phyloP scores from a whole-genome alignment of 2,888 invertebrate genomes.

The Ennomos erosarius region DNA sequence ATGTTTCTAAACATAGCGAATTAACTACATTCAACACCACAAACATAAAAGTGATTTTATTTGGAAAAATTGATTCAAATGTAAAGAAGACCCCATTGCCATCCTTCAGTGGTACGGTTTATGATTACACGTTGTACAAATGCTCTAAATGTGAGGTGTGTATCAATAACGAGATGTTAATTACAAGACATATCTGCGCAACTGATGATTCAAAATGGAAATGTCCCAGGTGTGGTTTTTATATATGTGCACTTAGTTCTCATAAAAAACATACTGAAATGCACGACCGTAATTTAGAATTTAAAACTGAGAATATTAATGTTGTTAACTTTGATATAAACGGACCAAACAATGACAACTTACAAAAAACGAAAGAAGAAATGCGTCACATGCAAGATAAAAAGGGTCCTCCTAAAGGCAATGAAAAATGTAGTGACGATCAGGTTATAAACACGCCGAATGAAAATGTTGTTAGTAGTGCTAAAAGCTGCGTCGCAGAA shows the following conservation, averaged over 20 bases:
- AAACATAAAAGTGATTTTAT: slow-evolving; percentile 63
- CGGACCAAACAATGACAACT: neutral
- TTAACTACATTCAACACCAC: slow-evolving; percentile 51
- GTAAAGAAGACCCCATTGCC: slow-evolving; percentile 29
- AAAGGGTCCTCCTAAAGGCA: neutral
- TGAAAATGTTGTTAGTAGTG: slow-evolving; percentile 13
- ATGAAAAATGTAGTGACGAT: neutral
- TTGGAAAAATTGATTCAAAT: slow-evolving; percentile 46
- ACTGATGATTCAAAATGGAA: slow-evolving; percentile 46
- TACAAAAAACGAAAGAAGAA: neutral
- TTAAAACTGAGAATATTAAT: slow-evolving; percentile 55
- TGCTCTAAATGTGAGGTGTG: slow-evolving; percentile 63
- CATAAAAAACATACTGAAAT: slow-evolving; percentile 54
- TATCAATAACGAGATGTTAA: slow-evolving; percentile 43
- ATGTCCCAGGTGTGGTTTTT: slow-evolving; percentile 61
- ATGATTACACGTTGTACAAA: slow-evolving; percentile 64
- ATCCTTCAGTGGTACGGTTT: slow-evolving; percentile 56
- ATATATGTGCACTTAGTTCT: slow-evolving; percentile 52
- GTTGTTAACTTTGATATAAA: slow-evolving; percentile 47
- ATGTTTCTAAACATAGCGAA: slow-evolving; percentile 58
- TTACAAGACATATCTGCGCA: slow-evolving; percentile 55
- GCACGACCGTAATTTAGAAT: slow-evolving; percentile 59
- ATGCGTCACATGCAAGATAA: neutral
- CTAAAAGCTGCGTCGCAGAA: slow-evolving; percentile 15
- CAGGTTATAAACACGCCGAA: slow-evolving; percentile 4